A percentile compares a stretch with the other conserved stretches of the same genome.
phyloP scores from a whole-genome alignment of 1,140 invertebrate species.

The Leucophenga varia region DNA sequence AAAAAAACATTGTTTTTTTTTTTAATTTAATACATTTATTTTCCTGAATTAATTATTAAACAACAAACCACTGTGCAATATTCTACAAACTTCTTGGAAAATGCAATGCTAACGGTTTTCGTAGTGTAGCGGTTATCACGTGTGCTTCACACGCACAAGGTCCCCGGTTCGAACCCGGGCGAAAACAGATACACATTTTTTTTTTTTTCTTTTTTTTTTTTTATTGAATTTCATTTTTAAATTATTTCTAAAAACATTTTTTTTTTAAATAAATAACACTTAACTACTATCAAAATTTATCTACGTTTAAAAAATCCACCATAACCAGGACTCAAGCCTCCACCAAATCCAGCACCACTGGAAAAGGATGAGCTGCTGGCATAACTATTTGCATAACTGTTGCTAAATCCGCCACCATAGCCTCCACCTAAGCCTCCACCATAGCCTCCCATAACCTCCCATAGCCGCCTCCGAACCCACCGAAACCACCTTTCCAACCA shows the following conservation, averaged over 20 bases:
- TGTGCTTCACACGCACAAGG: constrained; percentile 64
- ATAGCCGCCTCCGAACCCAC: constrained; percentile 14
- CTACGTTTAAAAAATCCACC: too few relatives aligned
- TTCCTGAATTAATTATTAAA: too few relatives aligned
- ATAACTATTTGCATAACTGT: background rate
- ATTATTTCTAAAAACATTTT: too few relatives aligned
- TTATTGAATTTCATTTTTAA: too few relatives aligned
- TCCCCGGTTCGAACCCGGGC: constrained; percentile 66
- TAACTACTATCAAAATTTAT: constrained; percentile 20
- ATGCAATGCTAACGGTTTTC: too few relatives aligned
- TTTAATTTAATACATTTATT: too few relatives aligned
- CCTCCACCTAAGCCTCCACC: constrained; percentile 24
- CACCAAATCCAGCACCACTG: constrained; percentile 9
- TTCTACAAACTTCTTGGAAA: too few relatives aligned
- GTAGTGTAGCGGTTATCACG: constrained; percentile 63
- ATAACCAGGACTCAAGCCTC: constrained; percentile 13
- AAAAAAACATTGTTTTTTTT: too few relatives aligned
- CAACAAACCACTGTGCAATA: too few relatives aligned
- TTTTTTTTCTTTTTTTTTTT: too few relatives aligned
- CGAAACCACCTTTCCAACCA: constrained; percentile 31
- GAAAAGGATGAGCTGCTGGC: background rate
- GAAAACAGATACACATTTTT: too few relatives aligned
- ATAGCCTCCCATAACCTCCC: constrained; percentile 25
- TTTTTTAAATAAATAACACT: constrained; percentile 7
- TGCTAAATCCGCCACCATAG: constrained; percentile 19